These are phyloP conservation scores for Coracopsis vasa DNA, from an alignment of 2,113 vertebrate species.

Conservation along the genomic window DNA sequence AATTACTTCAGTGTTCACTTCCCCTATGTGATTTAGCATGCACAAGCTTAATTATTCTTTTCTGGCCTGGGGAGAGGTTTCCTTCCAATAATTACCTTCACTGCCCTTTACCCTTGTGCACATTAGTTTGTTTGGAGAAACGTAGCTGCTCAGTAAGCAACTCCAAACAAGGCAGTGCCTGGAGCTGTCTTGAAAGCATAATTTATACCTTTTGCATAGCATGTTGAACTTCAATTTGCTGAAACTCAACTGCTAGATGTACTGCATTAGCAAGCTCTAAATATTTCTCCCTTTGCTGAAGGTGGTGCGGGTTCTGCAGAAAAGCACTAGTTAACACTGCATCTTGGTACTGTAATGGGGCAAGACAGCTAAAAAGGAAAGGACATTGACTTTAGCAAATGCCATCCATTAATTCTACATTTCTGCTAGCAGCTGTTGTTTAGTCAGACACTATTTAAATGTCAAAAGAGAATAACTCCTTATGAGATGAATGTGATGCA, in stretches of 20 bases:
- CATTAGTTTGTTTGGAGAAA: constrained; percentile 74
- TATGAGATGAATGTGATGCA: not conserved
- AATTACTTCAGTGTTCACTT: constrained; percentile 59
- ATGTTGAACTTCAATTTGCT: constrained; percentile 29
- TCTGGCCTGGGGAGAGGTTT: constrained; percentile 76
- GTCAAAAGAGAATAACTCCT: not conserved
- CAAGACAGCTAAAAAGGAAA: not conserved
- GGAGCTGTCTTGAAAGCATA: constrained; percentile 63
- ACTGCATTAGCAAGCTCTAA: not conserved
- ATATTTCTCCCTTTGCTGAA: not conserved
- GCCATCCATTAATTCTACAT: not conserved
- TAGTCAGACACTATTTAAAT: constrained; percentile 1
- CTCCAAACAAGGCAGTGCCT: constrained; percentile 67
- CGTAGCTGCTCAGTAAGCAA: constrained; percentile 64
- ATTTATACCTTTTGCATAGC: constrained; percentile 62
- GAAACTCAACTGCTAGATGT: not conserved
- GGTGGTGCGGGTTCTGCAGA: not conserved
- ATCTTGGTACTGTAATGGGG: not conserved
- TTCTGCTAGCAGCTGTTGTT: not conserved
- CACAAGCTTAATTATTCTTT: constrained; percentile 70
- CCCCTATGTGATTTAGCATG: constrained; percentile 66
- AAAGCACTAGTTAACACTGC: not conserved
- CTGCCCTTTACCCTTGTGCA: constrained; percentile 75
- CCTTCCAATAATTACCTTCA: constrained; percentile 77
- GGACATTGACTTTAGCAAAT: not conserved